Evolutionary conservation across 2,888 invertebrate genomes (phyloP), one percentile per base, ranked within the genome.

Genomic region (Drosophila kanekoi): DNA sequence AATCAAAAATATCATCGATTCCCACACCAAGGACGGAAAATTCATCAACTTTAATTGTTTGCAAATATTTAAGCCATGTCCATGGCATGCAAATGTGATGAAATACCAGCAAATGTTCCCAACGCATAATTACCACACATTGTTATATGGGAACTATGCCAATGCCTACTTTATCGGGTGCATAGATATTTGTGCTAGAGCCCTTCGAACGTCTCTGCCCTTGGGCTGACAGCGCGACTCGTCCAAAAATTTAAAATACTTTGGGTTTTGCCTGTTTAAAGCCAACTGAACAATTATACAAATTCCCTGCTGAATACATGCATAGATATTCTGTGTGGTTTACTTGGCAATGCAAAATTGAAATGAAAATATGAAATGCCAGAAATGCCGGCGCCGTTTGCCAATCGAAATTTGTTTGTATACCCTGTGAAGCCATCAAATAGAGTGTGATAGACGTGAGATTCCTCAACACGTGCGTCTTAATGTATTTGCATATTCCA

Each of bases 141-240:
- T 76, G 67, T 72, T 58, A 43, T 57, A 63, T 79, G 82, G 72
- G 79, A 82, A 87, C 79, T 77, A 87, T 87, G 82, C 85, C 88
- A 82, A 66, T 82, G 79, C 49, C 69, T 66, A 45, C 37, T 62
- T 52, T 59, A 65, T 76, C 35, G 65, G 32, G 33, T 49, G 23
- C 28, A 14, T 38, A 49, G 16, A 23, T 37, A 57, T 44, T 43
- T 49, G 8, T 23, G 23, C 20, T 32, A 40, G 33, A 14, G 1
- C 20, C 9, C 13, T 44, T 44, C 52, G 6, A 53, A 28, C 61
- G 52, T 59, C 72, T 69, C 72, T 69, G 81, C 76, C 81, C 81
- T 84, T 84, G 79, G 70, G 72, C 79, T 62, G 72, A 72, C 72
- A 84, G 59, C 63, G 54, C 54, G 40, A 51, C 56, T 59, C 56